A percentile compares a stretch with the other conserved stretches of the same genome.
Conservation (phyloP, 2,888 invertebrate species). For the Leuctra nigra region DNA sequence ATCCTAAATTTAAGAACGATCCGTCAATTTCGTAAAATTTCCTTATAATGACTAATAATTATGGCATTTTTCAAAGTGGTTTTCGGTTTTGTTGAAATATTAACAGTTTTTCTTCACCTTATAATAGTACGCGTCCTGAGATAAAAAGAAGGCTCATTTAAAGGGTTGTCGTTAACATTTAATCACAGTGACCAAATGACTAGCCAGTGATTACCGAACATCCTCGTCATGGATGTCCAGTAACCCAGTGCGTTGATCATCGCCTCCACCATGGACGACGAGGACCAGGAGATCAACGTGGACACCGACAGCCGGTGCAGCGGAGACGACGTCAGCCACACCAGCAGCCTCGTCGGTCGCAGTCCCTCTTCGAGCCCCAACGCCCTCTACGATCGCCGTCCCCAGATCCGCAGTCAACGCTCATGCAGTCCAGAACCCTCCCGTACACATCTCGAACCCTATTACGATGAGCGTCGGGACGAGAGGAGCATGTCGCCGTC, state of each 20-base stretch:
- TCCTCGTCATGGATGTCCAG: no score
- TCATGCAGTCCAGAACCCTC: conserved; percentile 15
- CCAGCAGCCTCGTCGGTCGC: conserved; percentile 22
- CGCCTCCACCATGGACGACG: conserved; percentile 25
- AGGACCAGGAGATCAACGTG: conserved; percentile 58
- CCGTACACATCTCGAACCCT: conserved; percentile 13
- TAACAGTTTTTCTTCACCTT: not conserved
- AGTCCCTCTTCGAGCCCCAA: conserved; percentile 9
- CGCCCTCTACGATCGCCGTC: not conserved
- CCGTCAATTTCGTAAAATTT: no score
- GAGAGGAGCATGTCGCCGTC: conserved; percentile 36
- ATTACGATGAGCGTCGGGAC: conserved; percentile 38
- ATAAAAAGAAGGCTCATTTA: not conserved
- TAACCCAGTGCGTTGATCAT: no score
- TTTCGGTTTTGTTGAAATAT: not conserved
- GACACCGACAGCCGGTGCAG: conserved; percentile 57
- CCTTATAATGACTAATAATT: no score
- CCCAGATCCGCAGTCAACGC: not conserved
- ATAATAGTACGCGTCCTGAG: not conserved
- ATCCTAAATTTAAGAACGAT: no score
- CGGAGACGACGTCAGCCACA: conserved; percentile 45
- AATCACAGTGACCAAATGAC: no score
- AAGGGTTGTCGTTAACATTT: no score
- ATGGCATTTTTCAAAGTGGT: not conserved
- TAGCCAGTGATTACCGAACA: no score